Conservation (phyloP, 2,113 vertebrate species). For the Ailurus styani region DNA sequence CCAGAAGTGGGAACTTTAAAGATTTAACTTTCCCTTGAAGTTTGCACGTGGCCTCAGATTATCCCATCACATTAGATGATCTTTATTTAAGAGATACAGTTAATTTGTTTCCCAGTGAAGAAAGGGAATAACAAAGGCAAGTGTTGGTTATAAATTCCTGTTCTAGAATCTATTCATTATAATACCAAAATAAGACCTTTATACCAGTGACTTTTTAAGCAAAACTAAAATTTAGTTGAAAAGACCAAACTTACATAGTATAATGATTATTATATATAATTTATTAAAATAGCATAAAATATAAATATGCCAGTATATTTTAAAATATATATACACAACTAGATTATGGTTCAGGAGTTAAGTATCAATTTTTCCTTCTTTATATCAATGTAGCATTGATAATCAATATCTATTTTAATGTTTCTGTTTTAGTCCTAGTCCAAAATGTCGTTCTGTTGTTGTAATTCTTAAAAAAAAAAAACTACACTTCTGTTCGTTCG, state of each 20-base stretch:
- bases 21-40: neutral
- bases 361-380: neutral
- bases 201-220: neutral
- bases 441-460: neutral
- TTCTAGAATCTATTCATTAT: neutral
- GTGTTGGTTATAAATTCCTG: neutral
- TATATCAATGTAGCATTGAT: neutral
- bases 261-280: neutral
- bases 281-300: neutral
- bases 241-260: neutral
- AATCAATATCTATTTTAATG: neutral
- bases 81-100: neutral
- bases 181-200: neutral
- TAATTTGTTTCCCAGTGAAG: neutral
- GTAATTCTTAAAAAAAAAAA: neutral
- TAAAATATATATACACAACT: neutral
- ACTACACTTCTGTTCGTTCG: too few species aligned
- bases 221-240: slow-evolving; percentile 1
- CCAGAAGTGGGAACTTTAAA: neutral
- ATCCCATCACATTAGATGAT: neutral
- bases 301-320: neutral
- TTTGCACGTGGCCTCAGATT: neutral
- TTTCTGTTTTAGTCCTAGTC: neutral
- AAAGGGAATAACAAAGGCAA: neutral
- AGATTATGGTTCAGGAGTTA: neutral